phyloP scores from a whole-genome alignment of 2,888 invertebrate species.

The Prosapia bicincta region DNA sequence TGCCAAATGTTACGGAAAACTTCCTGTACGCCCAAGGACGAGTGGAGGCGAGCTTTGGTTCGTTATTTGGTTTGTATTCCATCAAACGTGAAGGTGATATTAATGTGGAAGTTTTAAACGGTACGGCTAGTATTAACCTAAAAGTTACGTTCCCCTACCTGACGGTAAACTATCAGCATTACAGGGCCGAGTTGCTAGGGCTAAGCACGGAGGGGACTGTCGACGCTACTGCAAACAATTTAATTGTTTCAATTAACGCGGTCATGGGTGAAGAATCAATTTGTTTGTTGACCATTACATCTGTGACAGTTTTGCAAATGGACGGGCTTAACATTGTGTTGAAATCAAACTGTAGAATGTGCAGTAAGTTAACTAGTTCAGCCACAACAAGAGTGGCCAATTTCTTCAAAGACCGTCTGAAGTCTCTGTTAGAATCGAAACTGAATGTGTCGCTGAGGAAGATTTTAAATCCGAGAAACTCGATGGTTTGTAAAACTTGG shows the following conservation, averaged over 20 bases:
- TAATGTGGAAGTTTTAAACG: neutral
- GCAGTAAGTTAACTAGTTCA: conserved; percentile 14
- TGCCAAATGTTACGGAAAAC: conserved; percentile 15
- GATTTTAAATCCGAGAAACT: conserved; percentile 14
- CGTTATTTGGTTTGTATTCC: neutral
- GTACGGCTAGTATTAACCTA: conserved; percentile 9
- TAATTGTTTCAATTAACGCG: neutral
- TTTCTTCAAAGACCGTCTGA: conserved; percentile 13
- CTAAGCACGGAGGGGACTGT: conserved; percentile 9
- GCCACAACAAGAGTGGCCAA: conserved; percentile 5
- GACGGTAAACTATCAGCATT: conserved; percentile 8
- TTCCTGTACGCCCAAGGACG: conserved; percentile 3
- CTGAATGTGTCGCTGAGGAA: conserved; percentile 8
- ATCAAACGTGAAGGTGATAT: conserved; percentile 11
- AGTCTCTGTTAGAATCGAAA: conserved; percentile 12
- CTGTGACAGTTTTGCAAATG: conserved; percentile 2
- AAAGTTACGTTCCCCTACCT: conserved; percentile 14
- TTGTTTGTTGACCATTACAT: conserved; percentile 18
- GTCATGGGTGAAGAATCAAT: conserved; percentile 15
- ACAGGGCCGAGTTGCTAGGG: neutral
- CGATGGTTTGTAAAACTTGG: conserved; percentile 14
- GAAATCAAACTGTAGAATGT: conserved; percentile 3
- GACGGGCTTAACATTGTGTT: conserved; percentile 10
- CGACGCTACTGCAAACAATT: conserved; percentile 8
- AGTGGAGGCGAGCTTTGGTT: conserved; percentile 10